Percentiles rank a stretch among this genome's conserved stretches.
These are phyloP conservation scores for Microctonus brassicae DNA, from an alignment of 2,888 invertebrate genomes.

Conservation along the genomic window DNA sequence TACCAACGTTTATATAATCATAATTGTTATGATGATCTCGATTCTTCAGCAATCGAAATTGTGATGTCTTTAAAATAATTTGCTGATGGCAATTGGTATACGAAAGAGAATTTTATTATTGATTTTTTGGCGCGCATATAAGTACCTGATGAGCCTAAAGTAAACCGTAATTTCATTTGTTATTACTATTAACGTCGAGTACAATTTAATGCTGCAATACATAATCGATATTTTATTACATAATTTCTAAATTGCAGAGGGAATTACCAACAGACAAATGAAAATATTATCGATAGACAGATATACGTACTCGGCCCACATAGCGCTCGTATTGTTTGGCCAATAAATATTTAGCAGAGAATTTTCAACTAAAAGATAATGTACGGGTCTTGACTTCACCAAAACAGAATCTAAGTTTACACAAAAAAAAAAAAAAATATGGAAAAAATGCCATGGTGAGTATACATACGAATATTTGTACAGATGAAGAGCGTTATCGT, in stretches of 20 bases:
- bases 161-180: background rate
- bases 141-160: background rate
- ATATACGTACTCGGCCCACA: background rate
- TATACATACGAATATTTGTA: constrained; percentile 40
- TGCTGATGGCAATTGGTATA: background rate
- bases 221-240: background rate
- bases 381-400: background rate
- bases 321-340: constrained; percentile 29
- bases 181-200: background rate
- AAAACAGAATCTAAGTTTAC: constrained; percentile 8
- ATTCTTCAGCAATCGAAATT: background rate
- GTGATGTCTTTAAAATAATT: background rate
- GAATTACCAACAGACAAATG: constrained; percentile 1
- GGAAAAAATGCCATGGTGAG: background rate
- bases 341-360: constrained; percentile 37
- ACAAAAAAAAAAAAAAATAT: constrained; percentile 4
- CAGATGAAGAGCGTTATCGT: constrained; percentile 33
- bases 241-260: background rate
- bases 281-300: constrained; percentile 16
- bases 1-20: background rate
- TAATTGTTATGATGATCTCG: background rate
- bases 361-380: constrained; percentile 28
- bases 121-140: background rate
- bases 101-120: background rate
- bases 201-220: background rate